Percentiles rank a stretch among this genome's conserved stretches.
Evolutionary conservation across 2,113 vertebrate genomes (phyloP).

Genomic region (Eublepharis macularius): DNA sequence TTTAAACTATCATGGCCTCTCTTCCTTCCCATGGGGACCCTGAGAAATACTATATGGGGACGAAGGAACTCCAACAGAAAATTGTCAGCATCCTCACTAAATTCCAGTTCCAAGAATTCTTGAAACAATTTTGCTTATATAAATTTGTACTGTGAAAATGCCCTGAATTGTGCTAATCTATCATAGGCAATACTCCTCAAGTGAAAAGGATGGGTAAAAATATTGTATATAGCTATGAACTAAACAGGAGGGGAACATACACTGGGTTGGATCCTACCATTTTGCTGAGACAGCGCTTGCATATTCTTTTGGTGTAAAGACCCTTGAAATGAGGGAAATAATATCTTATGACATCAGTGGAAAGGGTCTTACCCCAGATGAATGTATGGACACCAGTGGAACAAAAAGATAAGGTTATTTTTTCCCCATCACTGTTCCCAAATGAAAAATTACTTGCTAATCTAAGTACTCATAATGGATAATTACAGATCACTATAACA

Average conservation of each 20-base stretch:
- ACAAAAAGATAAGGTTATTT: too few species aligned
- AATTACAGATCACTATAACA: background rate
- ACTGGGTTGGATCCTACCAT: too few species aligned
- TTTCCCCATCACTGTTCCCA: background rate
- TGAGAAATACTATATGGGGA: too few species aligned
- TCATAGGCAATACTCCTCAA: background rate
- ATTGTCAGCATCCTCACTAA: background rate
- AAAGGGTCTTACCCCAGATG: too few species aligned
- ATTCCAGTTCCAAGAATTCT: background rate
- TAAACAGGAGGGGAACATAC: background rate
- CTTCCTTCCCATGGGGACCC: too few species aligned
- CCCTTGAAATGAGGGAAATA: too few species aligned
- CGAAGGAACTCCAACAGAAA: background rate
- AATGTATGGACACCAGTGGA: too few species aligned
- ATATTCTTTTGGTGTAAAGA: too few species aligned
- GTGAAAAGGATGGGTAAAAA: background rate
- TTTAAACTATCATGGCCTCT: too few species aligned
- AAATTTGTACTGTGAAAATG: background rate
- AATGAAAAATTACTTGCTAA: background rate
- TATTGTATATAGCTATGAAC: too few species aligned
- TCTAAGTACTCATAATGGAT: background rate
- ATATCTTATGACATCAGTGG: too few species aligned
- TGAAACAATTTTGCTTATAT: background rate
- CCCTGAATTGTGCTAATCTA: background rate
- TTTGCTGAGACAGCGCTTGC: too few species aligned